Conservation (phyloP, 2,888 invertebrate genomes). For the Drosophila birchii region DNA sequence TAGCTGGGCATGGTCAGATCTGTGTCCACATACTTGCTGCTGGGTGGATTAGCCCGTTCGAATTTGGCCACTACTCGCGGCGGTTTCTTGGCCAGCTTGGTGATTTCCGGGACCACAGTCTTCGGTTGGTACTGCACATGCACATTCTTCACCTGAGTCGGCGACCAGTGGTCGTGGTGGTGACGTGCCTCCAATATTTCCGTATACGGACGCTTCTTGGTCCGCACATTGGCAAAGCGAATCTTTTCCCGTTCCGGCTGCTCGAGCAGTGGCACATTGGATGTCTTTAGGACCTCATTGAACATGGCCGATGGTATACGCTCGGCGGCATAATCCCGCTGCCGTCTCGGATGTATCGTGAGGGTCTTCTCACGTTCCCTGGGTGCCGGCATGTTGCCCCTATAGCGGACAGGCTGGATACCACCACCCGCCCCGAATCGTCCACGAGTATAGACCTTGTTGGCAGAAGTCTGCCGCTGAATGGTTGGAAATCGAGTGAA, state of each 20-base stretch:
- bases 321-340: constrained; percentile 71
- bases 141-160: constrained; percentile 77
- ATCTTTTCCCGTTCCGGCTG: constrained; percentile 67
- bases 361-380: constrained; percentile 79
- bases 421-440: constrained; percentile 38
- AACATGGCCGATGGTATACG: constrained; percentile 73
- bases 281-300: constrained; percentile 59
- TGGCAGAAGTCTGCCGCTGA: background rate
- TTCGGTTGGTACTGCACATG: constrained; percentile 80
- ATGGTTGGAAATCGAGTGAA: background rate
- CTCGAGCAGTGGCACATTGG: constrained; percentile 66
- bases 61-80: constrained; percentile 63
- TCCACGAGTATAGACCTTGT: no score
- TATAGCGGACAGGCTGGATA: constrained; percentile 48
- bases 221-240: constrained; percentile 70
- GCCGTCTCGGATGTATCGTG: constrained; percentile 74
- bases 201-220: constrained; percentile 71
- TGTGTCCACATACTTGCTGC: constrained; percentile 62
- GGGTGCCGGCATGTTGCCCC: constrained; percentile 83
- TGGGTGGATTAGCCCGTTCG: constrained; percentile 72
- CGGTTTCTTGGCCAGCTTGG: constrained; percentile 51
- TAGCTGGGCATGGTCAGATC: constrained; percentile 70
- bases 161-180: constrained; percentile 83
- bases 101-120: constrained; percentile 69
- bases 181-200: constrained; percentile 79